phyloP scores from a whole-genome alignment of 37 sponge, comb jelly and placozoan species.

The Halichondria panicea region DNA sequence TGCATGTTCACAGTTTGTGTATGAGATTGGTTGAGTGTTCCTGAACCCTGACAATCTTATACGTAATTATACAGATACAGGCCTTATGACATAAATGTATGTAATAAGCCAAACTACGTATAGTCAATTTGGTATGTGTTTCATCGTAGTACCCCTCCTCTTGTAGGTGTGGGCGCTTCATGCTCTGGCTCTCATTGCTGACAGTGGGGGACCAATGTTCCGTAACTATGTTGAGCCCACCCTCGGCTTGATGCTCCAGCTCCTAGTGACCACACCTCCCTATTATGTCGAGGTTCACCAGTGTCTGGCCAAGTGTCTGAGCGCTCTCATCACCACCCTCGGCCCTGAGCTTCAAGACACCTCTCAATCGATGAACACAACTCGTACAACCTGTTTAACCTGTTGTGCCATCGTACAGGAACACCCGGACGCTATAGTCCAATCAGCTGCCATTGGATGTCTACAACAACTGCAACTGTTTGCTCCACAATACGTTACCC shows the following conservation, averaged over 20 bases:
- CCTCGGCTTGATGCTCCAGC: slow-evolving; percentile 70
- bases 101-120: too few species aligned
- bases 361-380: slow-evolving; percentile 43
- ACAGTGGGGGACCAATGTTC: slow-evolving; percentile 97
- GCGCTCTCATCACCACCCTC: slow-evolving; percentile 90
- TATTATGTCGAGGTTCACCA: slow-evolving; percentile 76
- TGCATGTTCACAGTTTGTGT: too few species aligned
- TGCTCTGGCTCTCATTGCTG: slow-evolving; percentile 88
- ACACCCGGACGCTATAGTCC: slow-evolving; percentile 90
- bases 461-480: slow-evolving; percentile 95
- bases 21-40: too few species aligned
- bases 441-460: slow-evolving; percentile 80
- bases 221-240: slow-evolving; percentile 85
- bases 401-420: slow-evolving; percentile 67
- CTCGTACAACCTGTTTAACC: slow-evolving; percentile 51
- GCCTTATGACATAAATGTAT: too few species aligned
- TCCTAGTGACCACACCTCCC: slow-evolving; percentile 70
- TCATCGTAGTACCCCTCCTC: slow-evolving; percentile 4
- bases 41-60: too few species aligned
- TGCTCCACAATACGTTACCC: slow-evolving; percentile 79
- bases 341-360: slow-evolving; percentile 94
- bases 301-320: slow-evolving; percentile 90
- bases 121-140: not conserved
- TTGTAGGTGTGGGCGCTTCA: slow-evolving; percentile 91
- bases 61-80: too few species aligned